Base-by-base conservation (phyloP, 2,888 invertebrate species). In the Sesia apiformis region DNA sequence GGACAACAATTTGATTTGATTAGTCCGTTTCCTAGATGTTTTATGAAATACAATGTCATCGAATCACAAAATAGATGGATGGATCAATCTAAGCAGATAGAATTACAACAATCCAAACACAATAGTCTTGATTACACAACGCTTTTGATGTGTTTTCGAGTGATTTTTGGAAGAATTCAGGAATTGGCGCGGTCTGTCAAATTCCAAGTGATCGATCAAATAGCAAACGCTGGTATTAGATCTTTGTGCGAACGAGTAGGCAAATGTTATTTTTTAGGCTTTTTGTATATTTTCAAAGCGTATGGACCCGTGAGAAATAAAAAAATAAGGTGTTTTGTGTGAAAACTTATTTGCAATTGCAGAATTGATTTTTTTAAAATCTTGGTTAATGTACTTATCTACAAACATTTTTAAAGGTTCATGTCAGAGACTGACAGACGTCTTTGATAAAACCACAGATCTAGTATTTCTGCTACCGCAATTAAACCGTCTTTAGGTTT, bases 1-100 rank as follows among this genome's bases (percentile, higher is more conserved):
- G 2, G 23, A 23, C 23, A 23, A 23, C 2, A 23, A 23, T 23
- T 23, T 23, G 23, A 23, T 23, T 23, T 23, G 23, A 1, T 23
- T 23, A 23, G 23, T 23, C 1, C 23, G 23, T 23, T 23, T 23
- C 23, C 23, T 23, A 23, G 23, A 23, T 23, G n/a, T n/a, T n/a
- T n/a, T n/a, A n/a, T n/a, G n/a, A n/a, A n/a, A n/a, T n/a, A n/a
- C n/a, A n/a, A n/a, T n/a, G 50, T 50, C 50, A 39, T 4, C 50
- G 23, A 50, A 38, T 4, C 50, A 50, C 40, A 23, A 39, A 40
- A 40, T 52, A 4, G 52, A 40, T 39, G 23, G 23, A n/a, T n/a
- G 60, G 60, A 82, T 81, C 80, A 74, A 82, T 81, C 82, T 78
- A 83, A 82, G 81, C 80, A 80, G 76, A 78, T 77, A 72, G 65